These are phyloP conservation scores for Thymelicus lineola DNA, from an alignment of 2,888 invertebrate species.

Conservation along the genomic window DNA sequence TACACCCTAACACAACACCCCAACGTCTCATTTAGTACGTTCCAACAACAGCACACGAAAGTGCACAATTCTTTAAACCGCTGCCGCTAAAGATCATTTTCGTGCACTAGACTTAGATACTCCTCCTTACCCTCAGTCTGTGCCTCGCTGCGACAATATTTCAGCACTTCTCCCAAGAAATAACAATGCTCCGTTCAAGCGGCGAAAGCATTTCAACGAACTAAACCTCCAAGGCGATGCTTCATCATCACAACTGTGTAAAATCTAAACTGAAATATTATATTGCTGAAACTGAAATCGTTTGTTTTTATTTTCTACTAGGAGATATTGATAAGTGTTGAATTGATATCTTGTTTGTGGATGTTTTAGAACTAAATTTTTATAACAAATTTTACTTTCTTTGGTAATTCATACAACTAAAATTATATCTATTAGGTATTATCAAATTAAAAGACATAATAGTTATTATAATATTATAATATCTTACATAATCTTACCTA, in stretches of 20 bases:
- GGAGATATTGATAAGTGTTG: background rate
- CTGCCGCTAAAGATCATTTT: conserved; percentile 66
- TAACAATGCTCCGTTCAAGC: conserved; percentile 73
- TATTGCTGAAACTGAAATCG: conserved; percentile 31
- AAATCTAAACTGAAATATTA: conserved; percentile 52
- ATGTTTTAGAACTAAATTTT: too few relatives aligned
- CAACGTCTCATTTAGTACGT: conserved; percentile 50
- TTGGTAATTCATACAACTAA: too few relatives aligned
- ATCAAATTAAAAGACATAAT: too few relatives aligned
- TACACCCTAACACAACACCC: conserved; percentile 43
- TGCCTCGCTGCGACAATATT: conserved; percentile 69
- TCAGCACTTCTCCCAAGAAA: conserved; percentile 75
- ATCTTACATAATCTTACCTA: too few relatives aligned
- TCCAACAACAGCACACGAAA: conserved; percentile 54
- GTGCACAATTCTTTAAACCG: conserved; percentile 62
- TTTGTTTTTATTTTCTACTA: conserved; percentile 7
- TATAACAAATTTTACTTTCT: too few relatives aligned
- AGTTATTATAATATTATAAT: too few relatives aligned
- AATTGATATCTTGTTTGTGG: conserved; percentile 4
- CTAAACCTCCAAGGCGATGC: conserved; percentile 66
- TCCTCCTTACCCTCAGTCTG: conserved; percentile 51
- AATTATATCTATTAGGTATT: too few relatives aligned
- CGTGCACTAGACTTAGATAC: conserved; percentile 54
- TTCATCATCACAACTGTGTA: conserved; percentile 67
- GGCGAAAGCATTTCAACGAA: conserved; percentile 71